These are phyloP conservation scores for Xanthostigma xanthostigma DNA, from an alignment of 2,888 invertebrate species.

Conservation along the genomic window DNA sequence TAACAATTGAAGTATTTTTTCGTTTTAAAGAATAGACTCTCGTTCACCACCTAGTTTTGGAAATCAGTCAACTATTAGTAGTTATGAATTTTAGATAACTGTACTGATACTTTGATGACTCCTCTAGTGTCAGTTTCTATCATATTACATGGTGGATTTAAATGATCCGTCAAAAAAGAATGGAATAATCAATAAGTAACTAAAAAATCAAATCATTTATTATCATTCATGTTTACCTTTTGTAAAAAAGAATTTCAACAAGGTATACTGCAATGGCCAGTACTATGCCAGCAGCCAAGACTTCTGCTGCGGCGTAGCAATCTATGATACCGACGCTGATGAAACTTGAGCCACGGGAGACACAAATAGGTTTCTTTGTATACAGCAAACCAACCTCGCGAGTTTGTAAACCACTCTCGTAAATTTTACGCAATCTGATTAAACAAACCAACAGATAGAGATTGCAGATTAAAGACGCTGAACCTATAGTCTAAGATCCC, in stretches of 20 bases:
- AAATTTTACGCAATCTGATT: conserved; percentile 35
- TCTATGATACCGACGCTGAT: conserved; percentile 44
- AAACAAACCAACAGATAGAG: too few species aligned
- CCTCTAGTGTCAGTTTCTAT: too few species aligned
- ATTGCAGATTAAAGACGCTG: too few species aligned
- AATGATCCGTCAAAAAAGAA: background rate
- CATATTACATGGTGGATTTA: too few species aligned
- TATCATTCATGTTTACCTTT: background rate
- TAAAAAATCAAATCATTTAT: too few species aligned
- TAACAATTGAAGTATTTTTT: too few species aligned
- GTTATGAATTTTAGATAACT: too few species aligned
- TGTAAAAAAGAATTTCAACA: conserved; percentile 16
- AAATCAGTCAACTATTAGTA: too few species aligned
- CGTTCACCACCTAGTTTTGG: too few species aligned
- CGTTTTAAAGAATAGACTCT: too few species aligned
- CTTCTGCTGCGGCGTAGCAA: conserved; percentile 32
- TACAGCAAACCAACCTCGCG: conserved; percentile 39
- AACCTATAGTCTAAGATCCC: too few species aligned
- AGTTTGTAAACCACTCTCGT: conserved; percentile 41
- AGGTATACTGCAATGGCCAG: conserved; percentile 18
- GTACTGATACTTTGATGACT: too few species aligned
- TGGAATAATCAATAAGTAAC: background rate
- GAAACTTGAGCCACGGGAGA: conserved; percentile 38
- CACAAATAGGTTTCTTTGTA: conserved; percentile 41
- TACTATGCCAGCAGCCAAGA: conserved; percentile 20